These are phyloP conservation scores for Anolis apletophallus DNA, from an alignment of 2,797 vertebrate species.

Conservation along the genomic window DNA sequence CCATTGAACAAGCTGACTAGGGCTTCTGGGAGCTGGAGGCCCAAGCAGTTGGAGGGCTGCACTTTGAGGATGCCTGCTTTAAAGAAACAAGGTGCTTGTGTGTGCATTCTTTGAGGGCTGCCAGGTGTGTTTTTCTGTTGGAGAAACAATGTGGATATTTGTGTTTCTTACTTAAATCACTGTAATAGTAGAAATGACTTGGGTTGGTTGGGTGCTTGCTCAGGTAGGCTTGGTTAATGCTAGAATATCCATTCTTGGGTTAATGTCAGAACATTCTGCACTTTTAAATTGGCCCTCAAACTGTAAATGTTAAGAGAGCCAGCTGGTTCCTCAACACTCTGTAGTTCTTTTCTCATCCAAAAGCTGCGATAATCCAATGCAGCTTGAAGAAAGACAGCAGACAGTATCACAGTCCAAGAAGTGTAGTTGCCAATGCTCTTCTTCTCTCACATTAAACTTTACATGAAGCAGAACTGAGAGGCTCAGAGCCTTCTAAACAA, in stretches of 20 bases:
- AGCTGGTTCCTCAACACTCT: neutral
- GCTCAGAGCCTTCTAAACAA: neutral
- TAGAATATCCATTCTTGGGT: no score
- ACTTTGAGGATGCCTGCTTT: no score
- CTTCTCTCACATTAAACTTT: conserved; percentile 23
- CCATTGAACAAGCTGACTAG: no score
- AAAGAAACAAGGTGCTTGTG: neutral
- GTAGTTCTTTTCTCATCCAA: neutral
- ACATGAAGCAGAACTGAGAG: conserved; percentile 29
- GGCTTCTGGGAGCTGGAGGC: no score
- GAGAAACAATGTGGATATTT: no score
- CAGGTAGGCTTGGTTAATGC: no score
- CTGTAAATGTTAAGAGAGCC: neutral
- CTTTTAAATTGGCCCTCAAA: conserved; percentile 3
- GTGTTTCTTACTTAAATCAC: no score
- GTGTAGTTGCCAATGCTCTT: conserved; percentile 36
- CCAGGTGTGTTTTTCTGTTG: no score
- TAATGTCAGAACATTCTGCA: neutral
- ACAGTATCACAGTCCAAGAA: conserved; percentile 34
- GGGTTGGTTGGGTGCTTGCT: no score
- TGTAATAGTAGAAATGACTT: no score
- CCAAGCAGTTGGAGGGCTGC: no score
- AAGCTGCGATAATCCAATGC: neutral
- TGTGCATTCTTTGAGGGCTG: neutral
- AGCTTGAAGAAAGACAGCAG: conserved; percentile 34